Evolutionary conservation across 2,113 vertebrate species (phyloP).

Genomic region (Phaethon lepturus): DNA sequence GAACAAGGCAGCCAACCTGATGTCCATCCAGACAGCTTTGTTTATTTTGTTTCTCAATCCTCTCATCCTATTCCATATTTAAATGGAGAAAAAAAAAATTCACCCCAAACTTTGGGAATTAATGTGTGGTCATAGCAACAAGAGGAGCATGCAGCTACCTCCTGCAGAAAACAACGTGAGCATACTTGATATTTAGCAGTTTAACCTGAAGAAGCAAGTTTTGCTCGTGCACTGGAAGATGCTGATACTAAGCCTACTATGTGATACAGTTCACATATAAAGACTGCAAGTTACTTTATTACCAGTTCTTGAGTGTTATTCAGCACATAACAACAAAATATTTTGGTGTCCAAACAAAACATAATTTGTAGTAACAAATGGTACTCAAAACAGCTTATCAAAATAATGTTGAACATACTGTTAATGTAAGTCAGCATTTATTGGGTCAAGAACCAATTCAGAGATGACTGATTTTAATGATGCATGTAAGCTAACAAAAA

Average conservation of each 20-base stretch:
- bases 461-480: neutral
- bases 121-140: neutral
- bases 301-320: neutral
- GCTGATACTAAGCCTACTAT: neutral
- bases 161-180: neutral
- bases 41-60: neutral
- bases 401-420: neutral
- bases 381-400: neutral
- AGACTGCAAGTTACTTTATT: neutral
- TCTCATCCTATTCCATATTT: neutral
- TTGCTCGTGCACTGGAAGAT: neutral
- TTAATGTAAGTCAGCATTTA: neutral
- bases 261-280: neutral
- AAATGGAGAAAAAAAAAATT: neutral
- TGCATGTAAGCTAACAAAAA: neutral
- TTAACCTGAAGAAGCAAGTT: neutral
- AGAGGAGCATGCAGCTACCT: neutral
- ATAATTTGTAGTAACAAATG: neutral
- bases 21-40: neutral
- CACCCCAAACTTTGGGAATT: neutral
- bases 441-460: neutral
- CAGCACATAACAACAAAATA: neutral
- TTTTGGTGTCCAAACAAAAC: neutral
- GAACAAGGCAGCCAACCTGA: neutral
- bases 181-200: neutral